Evolutionary conservation across 2,113 vertebrate genomes (phyloP).

Genomic region (Pelvicachromis taeniatus): DNA sequence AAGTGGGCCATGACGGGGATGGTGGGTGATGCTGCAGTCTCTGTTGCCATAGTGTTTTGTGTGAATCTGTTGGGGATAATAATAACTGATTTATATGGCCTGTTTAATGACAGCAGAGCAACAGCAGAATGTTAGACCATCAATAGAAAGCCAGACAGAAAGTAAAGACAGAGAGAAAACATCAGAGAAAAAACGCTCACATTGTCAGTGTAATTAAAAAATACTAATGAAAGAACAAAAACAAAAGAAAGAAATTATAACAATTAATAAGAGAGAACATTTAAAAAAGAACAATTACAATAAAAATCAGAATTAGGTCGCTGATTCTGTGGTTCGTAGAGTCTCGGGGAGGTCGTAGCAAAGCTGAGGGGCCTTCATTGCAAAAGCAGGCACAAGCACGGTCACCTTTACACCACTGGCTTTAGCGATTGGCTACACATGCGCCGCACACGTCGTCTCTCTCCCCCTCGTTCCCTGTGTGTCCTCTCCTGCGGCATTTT

Average conservation of each 20-base stretch:
- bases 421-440: not conserved
- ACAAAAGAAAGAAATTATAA: not conserved
- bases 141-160: not conserved
- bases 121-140: not conserved
- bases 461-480: not conserved
- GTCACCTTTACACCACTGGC: not conserved
- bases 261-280: not conserved
- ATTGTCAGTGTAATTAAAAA: not conserved
- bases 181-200: not conserved
- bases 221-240: not conserved
- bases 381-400: not conserved
- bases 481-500: constrained; percentile 53
- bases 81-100: not conserved
- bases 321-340: not conserved
- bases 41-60: constrained; percentile 5
- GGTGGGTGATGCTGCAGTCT: constrained; percentile 17
- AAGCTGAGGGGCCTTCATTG: not conserved
- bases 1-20: constrained; percentile 31
- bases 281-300: accelerated
- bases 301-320: not conserved
- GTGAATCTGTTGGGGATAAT: not conserved
- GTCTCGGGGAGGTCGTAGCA: not conserved
- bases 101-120: not conserved
- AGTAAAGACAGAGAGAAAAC: accelerated
- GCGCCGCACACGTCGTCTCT: not conserved